Base-by-base conservation (phyloP, 1,140 invertebrate genomes). In the Sycophila sp. region DNA sequence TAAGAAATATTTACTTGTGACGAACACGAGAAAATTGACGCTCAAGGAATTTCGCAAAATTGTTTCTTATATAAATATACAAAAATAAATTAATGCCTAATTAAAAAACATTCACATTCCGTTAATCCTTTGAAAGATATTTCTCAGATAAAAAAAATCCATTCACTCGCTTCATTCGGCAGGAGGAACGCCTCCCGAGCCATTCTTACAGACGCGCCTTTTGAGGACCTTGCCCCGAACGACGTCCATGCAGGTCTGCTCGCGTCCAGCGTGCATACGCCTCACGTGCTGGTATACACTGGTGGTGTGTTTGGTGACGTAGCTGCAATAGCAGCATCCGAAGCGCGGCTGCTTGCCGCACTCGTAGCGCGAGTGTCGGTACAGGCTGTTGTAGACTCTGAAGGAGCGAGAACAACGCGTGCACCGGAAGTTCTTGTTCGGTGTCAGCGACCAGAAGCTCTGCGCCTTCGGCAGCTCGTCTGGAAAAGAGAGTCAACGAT, bases 291-390 rank as follows among this genome's bases (percentile, higher is more conserved):
- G 75, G 0, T 76, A 64, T 10, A 81, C 70, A 42, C 81, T 80
- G 13, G 73, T 67, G 34, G 78, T 81, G 62, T 81, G 81, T 30
- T 81, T 80, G 71, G 75, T 75, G 2, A 71, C 62, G 30, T 80
- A 81, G 13, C 76, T 60, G 71, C 85, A 87, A 47, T 82, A 78
- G 2, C 78, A 78, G 59, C 85, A 87, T 11, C 80, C 76, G 68
- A 84, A 85, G 24, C 79, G 71, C 5, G 85, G 83, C 19, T 81
- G 77, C 22, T 78, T 77, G 7, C 83, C 84, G 63, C 86, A 87
- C 36, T 86, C 85, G 64, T 82, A 85, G 24, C 76, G 79, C 58
- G 80, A 76, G 69, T 86, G 85, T 10, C 64, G 36, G 8, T 58
- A 67, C 2, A 67, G 64, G 19, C 64, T 67, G 53, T 58, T 56